Evolutionary conservation across 2,797 vertebrate genomes (phyloP), one percentile per base, ranked within the genome.

Genomic region (Garrulus glandarius): DNA sequence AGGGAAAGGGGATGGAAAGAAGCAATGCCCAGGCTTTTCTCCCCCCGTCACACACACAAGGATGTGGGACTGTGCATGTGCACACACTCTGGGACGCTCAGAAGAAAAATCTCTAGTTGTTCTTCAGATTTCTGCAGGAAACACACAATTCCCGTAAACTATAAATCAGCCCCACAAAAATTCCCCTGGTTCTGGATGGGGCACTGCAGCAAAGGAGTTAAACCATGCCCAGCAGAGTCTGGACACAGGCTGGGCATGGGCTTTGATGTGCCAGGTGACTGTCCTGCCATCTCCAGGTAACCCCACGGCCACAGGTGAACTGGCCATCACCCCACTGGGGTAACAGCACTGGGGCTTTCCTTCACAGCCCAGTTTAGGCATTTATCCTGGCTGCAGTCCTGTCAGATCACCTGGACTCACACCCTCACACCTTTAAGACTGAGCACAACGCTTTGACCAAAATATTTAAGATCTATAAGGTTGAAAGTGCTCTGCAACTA

Each of bases 81-180:
- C 34, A 59, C 22, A 41, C 17, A 26, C 6, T 1, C 46, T 15
- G 52, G 29, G 23, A n/a, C 26, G 43, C 50, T 52, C 56, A 36
- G 67, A 30, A 39, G 27, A 5, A 59, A 89, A 60, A 44, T 3
- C 36, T 44, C 9, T 1, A 14, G 11, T 2, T 29, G 4, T 14
- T 81, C 52, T 77, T 41, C 59, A 61, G 22, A 20, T 53, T 85
- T 53, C 59, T 60, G 34, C 23, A 49, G 56, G 18, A 69, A 88
- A 77, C 46, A 37, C 37, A 17, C 0, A 1, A 6, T 29, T 74
- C 56, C 67, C 5, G 1, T 20, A 21, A 72, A 34, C 11, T 4
- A 5, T 2, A 30, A 37, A 22, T 3, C 3, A 5, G 36, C 53
- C 50, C 11, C 59, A 36, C 41, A 26, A 5, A 60, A 52, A 20